Evolutionary conservation across 2,797 vertebrate species (phyloP), one percentile per base, ranked within the genome.

Genomic region (Cetoscarus ocellatus): DNA sequence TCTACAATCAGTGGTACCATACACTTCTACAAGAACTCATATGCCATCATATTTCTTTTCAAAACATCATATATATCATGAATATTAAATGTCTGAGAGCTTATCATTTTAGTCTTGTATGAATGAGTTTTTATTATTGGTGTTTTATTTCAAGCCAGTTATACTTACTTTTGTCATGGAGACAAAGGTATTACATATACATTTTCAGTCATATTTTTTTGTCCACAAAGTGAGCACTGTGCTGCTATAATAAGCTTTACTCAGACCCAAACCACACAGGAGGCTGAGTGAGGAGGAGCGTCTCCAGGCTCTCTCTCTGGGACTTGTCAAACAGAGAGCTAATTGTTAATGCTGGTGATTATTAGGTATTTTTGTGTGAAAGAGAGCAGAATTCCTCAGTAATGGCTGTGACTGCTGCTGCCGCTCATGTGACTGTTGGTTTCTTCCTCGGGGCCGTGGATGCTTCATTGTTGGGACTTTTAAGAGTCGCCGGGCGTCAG

Each of bases 401-500:
- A 75, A 86, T 76, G 61, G 43, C 72, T 49, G 75, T 73, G 72
- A 80, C 86, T 72, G 68, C 62, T 39, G 70, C 62, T 15, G 70
- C 57, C 50, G 75, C 77, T 80, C 88, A 89, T 88, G 86, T 87
- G 88, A 91, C 88, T 47, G 65, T 34, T 39, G 54, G 79, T 58
- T 71, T 83, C 69, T 54, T 76, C 84, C 79, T 83, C 70, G 1
- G 63, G 50, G 60, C 79, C 43, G 18, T 68, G 76, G 84, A 82
- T 66, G 67, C 50, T 74, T 86, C 89, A 91, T 88, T 92, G 91
- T 89, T 90, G 87, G 72, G 73, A 74, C 67, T 86, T 80, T 71
- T 66, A 39, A 87, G 87, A 89, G 86, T 81, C 72, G 55, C 78
- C 57, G 76, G 84, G 81, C 70, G 82, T 91, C 90, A 77, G 79